Percentiles rank a stretch among this genome's conserved stretches.
These are phyloP conservation scores for Gadus chalcogrammus DNA, from an alignment of 2,113 vertebrate genomes.

Conservation along the genomic window DNA sequence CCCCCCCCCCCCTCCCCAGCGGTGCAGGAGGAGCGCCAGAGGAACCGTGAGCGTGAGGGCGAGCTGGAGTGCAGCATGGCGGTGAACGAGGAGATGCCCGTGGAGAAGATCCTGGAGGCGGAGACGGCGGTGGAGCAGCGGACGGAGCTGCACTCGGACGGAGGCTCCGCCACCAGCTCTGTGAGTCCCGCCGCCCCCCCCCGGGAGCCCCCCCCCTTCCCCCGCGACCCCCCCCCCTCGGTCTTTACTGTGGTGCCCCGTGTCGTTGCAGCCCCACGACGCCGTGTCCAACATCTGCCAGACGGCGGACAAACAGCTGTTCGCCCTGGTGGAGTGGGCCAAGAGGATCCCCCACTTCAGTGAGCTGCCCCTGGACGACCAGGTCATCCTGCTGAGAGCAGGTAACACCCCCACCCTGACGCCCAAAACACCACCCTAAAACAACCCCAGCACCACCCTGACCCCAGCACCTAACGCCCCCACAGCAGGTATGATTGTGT, in stretches of 20 bases:
- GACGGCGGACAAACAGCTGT: constrained; percentile 97
- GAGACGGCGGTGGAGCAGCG: constrained; percentile 88
- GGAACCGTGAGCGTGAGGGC: constrained; percentile 83
- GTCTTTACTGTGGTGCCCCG: background rate
- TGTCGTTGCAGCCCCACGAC: constrained; percentile 84
- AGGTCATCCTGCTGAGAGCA: constrained; percentile 94
- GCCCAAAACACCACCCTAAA: no score
- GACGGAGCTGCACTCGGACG: constrained; percentile 83
- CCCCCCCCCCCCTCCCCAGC: constrained; percentile 61
- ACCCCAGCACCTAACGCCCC: no score
- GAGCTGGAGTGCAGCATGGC: constrained; percentile 76
- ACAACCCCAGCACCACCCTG: no score
- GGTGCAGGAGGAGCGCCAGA: constrained; percentile 89
- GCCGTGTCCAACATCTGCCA: constrained; percentile 98
- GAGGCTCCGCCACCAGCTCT: constrained; percentile 76
- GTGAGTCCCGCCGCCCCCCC: constrained; percentile 56
- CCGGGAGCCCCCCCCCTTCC: no score
- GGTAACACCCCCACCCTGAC: constrained; percentile 67
- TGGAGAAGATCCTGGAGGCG: constrained; percentile 91
- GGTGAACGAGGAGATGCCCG: constrained; percentile 89
- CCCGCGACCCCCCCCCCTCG: no score
- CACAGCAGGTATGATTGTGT: no score
- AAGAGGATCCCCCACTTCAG: constrained; percentile 97
- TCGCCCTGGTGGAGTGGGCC: constrained; percentile 97
- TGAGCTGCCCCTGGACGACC: constrained; percentile 93